Evolutionary conservation across 2,113 vertebrate genomes (phyloP).

Genomic region (Isichthys henryi): DNA sequence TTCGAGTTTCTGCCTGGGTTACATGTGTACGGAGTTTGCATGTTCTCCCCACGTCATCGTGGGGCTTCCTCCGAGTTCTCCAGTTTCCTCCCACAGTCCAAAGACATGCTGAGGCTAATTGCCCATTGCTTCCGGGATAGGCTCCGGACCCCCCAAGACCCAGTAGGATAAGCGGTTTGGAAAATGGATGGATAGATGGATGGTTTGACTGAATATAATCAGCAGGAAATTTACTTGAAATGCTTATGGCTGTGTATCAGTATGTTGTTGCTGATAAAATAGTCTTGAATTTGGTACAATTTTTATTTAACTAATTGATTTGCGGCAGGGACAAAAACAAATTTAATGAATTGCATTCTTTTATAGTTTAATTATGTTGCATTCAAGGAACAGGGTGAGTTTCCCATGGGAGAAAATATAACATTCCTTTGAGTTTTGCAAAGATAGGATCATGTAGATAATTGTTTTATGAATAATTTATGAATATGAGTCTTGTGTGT

Average conservation of each 20-base stretch:
- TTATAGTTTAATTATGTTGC: background rate
- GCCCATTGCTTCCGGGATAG: too few species aligned
- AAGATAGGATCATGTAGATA: background rate
- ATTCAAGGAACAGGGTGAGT: background rate
- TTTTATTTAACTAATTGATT: background rate
- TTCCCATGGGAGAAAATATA: background rate
- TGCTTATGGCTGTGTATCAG: background rate
- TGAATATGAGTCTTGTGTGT: background rate
- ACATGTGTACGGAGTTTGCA: too few species aligned
- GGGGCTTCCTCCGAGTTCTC: too few species aligned
- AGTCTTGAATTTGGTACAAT: background rate
- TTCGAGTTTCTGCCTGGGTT: too few species aligned
- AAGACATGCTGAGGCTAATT: too few species aligned
- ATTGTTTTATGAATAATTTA: background rate
- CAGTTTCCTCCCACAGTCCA: too few species aligned
- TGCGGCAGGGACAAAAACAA: background rate
- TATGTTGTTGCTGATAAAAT: background rate
- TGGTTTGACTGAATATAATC: background rate
- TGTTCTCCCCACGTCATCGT: too few species aligned
- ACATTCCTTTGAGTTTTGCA: background rate
- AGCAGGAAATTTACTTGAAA: background rate
- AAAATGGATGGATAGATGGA: background rate
- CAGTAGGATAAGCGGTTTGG: too few species aligned
- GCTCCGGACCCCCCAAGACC: too few species aligned
- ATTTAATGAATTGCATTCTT: background rate